These are phyloP conservation scores for Phenacoccus solenopsis DNA, from an alignment of 1,140 invertebrate species.

Conservation along the genomic window DNA sequence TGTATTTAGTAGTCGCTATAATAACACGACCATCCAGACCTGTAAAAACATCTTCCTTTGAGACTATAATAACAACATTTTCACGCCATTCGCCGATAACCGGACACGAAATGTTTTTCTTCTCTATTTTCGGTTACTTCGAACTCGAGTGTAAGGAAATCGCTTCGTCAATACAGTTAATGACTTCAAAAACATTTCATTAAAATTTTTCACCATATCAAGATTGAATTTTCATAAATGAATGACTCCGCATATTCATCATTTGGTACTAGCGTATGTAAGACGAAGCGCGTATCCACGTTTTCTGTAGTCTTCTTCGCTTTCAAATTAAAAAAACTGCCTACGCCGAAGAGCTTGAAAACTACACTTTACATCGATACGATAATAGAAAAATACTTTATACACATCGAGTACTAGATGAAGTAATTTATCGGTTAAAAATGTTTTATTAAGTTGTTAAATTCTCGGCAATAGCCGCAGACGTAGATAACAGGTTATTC, in stretches of 20 bases:
- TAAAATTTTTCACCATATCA: neutral
- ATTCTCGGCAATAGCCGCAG: slow-evolving; percentile 14
- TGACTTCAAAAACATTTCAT: neutral
- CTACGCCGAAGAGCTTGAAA: neutral
- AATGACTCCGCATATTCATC: neutral
- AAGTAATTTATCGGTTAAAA: slow-evolving; percentile 18
- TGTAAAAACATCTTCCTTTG: too few relatives aligned
- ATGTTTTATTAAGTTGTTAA: slow-evolving; percentile 18
- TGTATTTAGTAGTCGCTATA: too few relatives aligned
- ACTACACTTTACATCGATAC: slow-evolving; percentile 3
- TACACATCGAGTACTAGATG: neutral
- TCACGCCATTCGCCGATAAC: too few relatives aligned
- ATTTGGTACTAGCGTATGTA: too few relatives aligned
- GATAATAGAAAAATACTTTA: slow-evolving; percentile 14
- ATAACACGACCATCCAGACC: too few relatives aligned
- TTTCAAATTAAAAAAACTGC: neutral
- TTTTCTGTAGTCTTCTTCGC: neutral
- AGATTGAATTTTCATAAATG: neutral
- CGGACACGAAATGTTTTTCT: too few relatives aligned
- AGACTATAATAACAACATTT: too few relatives aligned
- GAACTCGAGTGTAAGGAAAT: too few relatives aligned
- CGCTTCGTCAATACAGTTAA: too few relatives aligned
- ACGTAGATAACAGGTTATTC: slow-evolving; percentile 14
- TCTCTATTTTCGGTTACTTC: too few relatives aligned
- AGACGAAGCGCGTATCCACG: too few relatives aligned